A percentile compares a stretch with the other conserved stretches of the same genome.
These are phyloP conservation scores for Tenualosa thibaudeaui DNA, from an alignment of 2,797 vertebrate genomes.

Conservation along the genomic window DNA sequence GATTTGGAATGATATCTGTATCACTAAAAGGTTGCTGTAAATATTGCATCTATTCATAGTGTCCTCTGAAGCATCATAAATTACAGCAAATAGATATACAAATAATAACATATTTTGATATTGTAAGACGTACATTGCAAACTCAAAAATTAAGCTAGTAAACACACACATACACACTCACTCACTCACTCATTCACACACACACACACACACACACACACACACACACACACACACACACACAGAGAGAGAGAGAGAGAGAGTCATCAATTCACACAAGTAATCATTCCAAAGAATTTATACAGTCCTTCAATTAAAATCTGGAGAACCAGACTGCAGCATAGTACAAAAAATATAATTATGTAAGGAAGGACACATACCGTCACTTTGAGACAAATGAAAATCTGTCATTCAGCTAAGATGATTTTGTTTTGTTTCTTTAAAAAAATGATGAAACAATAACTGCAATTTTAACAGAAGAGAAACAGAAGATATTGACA, in stretches of 20 bases:
- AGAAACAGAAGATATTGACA: slow-evolving; percentile 25
- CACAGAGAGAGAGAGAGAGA: no score
- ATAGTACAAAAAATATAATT: neutral
- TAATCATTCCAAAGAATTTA: neutral
- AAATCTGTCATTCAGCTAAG: neutral
- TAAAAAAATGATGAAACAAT: slow-evolving; percentile 17
- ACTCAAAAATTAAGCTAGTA: neutral
- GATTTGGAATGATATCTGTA: neutral
- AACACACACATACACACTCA: neutral
- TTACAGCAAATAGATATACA: no score
- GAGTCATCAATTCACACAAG: neutral
- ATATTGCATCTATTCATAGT: neutral
- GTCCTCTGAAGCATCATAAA: neutral
- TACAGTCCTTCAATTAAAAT: neutral
- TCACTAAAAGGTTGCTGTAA: neutral
- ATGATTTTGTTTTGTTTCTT: neutral
- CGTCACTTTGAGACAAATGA: neutral
- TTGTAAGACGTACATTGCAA: neutral
- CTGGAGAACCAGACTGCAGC: neutral
- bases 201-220: no score
- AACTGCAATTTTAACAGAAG: slow-evolving; percentile 27
- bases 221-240: no score
- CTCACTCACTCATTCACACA: neutral
- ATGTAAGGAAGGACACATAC: neutral
- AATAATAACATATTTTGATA: neutral